Evolutionary conservation across 2,888 invertebrate genomes (phyloP).

Genomic region (Drosophila niveifrons): DNA sequence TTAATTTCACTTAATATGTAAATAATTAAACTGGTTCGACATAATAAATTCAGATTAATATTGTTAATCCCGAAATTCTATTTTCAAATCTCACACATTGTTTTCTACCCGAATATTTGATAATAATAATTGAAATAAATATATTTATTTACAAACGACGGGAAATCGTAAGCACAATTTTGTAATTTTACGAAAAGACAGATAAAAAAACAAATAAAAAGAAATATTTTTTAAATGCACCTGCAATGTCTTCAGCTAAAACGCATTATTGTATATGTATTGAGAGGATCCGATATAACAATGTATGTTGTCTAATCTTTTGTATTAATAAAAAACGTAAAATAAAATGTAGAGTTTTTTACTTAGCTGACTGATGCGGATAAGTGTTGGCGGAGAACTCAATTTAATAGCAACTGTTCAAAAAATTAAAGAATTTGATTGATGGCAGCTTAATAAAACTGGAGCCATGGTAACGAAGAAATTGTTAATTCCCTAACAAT

Average conservation of each 20-base stretch:
- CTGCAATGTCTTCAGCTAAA: slow-evolving; percentile 54
- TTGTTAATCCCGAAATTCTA: slow-evolving; percentile 5
- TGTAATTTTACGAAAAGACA: slow-evolving; percentile 40
- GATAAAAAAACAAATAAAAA: slow-evolving; percentile 10
- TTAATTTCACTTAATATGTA: slow-evolving; percentile 47
- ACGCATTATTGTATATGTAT: slow-evolving; percentile 53
- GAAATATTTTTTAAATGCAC: slow-evolving; percentile 42
- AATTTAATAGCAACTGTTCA: neutral
- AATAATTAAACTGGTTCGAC: slow-evolving; percentile 44
- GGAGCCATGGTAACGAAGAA: neutral
- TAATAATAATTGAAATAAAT: slow-evolving; percentile 22
- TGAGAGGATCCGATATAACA: slow-evolving; percentile 42
- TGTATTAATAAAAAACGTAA: slow-evolving; percentile 53
- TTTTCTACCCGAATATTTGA: slow-evolving; percentile 26
- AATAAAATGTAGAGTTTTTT: slow-evolving; percentile 18
- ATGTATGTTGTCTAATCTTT: slow-evolving; percentile 58
- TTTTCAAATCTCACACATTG: slow-evolving; percentile 9
- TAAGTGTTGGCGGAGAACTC: neutral
- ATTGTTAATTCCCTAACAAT: neutral
- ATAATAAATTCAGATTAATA: slow-evolving; percentile 15
- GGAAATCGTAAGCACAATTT: slow-evolving; percentile 28
- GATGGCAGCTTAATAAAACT: neutral
- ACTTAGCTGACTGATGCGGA: neutral
- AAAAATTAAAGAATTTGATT: neutral
- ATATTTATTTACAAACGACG: slow-evolving; percentile 27